phyloP scores from a whole-genome alignment of 2,888 invertebrate genomes.

The Diaprepes abbreviatus region DNA sequence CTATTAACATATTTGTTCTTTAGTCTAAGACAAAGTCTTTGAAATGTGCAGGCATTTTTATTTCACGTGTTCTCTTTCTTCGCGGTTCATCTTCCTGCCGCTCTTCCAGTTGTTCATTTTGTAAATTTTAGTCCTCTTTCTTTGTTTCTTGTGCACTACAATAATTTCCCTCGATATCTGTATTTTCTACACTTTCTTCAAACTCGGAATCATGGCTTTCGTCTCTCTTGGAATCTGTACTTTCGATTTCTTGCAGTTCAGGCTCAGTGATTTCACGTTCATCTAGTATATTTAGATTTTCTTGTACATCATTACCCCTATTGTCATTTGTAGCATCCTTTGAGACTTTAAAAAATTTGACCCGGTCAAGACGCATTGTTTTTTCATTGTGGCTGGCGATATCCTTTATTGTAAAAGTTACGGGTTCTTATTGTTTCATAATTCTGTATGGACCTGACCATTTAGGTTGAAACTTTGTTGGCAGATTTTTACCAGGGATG shows the following conservation, averaged over 20 bases:
- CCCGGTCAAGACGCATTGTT: neutral
- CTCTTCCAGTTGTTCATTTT: too few relatives aligned
- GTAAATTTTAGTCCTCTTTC: neutral
- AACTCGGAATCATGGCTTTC: neutral
- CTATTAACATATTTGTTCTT: neutral
- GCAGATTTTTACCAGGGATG: neutral
- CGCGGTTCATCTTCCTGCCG: neutral
- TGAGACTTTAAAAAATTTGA: neutral
- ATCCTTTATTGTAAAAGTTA: neutral
- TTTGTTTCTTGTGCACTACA: neutral
- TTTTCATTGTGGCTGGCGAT: neutral
- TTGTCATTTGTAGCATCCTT: too few relatives aligned
- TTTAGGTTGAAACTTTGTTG: neutral
- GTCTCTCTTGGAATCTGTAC: neutral
- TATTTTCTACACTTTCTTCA: neutral
- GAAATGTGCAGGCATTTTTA: neutral
- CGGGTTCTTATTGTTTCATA: neutral
- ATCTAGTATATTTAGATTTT: neutral
- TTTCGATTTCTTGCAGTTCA: neutral
- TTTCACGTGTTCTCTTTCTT: neutral
- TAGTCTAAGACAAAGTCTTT: neutral
- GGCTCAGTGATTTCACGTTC: too few relatives aligned
- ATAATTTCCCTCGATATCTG: neutral
- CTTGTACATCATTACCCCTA: neutral
- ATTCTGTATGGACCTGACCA: slow-evolving; percentile 10